Evolutionary conservation across 2,797 vertebrate genomes (phyloP), one percentile per base, ranked within the genome.

Genomic region (Gephyroberyx darwinii): DNA sequence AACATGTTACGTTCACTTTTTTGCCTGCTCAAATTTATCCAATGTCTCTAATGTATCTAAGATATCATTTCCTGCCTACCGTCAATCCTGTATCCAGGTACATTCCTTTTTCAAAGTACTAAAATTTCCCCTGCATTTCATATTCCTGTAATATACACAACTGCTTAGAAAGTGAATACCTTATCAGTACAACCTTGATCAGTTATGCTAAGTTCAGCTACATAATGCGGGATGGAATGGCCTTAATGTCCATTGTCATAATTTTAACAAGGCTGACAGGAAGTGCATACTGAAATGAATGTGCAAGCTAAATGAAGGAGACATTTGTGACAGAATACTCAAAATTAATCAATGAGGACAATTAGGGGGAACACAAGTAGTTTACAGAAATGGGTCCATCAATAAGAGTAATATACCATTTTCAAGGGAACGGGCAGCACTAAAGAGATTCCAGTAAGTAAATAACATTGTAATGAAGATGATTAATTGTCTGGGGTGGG

Each of bases 381-480:
- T 90, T 91, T 84, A 90, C 85, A 90, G 87, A 93, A 91, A 83
- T 80, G 69, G 80, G 62, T 85, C 59, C 31, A 80, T 88, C 93
- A 94, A 90, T 89, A 88, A 86, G 85, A 90, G 82, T 91, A 90
- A 92, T 92, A 84, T 75, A 88, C 92, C 80, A 92, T 92, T 92
- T 87, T 90, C 85, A 87, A 87, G 88, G 89, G 84, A 86, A 90
- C 89, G 90, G 88, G 83, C 80, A 82, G 82, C 65, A 79, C 85
- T 91, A 90, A 86, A 71, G 82, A 82, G 84, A 92, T 90, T 89
- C 83, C 79, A 80, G 90, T 86, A 85, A 89, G 88, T 95, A 93
- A 93, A 94, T 94, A 94, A 93, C 91, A 90, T 83, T 87, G 82
- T 87, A 92, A 93, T 93, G 88, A 91, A 83, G 58, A 80, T 90